Base-by-base conservation (phyloP, 2,888 invertebrate species). In the Nyleta sp. region DNA sequence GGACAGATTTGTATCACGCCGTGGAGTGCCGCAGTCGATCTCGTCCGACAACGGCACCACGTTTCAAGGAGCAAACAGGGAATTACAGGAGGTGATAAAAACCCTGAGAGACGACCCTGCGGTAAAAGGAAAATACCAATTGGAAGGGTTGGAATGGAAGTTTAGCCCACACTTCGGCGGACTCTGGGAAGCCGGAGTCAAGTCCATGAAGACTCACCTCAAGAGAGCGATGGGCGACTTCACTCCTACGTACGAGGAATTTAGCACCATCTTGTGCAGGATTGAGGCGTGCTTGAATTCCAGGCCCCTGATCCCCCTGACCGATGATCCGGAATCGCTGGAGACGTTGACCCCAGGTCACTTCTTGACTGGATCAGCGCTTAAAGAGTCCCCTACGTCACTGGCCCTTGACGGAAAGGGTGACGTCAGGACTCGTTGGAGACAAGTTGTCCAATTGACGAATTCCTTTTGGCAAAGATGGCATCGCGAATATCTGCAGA, bases 211-310 rank as follows among this genome's bases (percentile, higher is more conserved):
- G 44, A 20, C 20, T 11, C 48, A 48, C 48, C 10, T 24, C 6
- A 24, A 28, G 24, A 22, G 28, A 22, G 48, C 13, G 11, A 22
- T 46, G 22, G 22, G 46, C n/a, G 22, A 11, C 13, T 22, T 28
- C 22, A 11, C 13, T 2, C 46, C 22, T 3, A 11, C 46, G 5
- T 28, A 15, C 7, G 48, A 48, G n/a, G 48, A 48, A 18, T 28
- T 48, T 1, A n/a, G 2, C 13, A 48, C 48, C 10, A 3, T 48
- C 1, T 13, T 24, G 13, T 13, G 22, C 3, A 11, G n/a, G 13
- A 28, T 48, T n/a, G 48, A 48, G 13, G 48, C 48, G 3, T 48
- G 48, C 48, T n/a, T 48, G 2, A 48, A 48, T 24, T 48, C 48
- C 13, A 48, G 48, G 15, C 48, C 48, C 4, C 6, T 48, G 1